Conservation (phyloP, 2,113 vertebrate genomes). For the Chaetura pelagica region DNA sequence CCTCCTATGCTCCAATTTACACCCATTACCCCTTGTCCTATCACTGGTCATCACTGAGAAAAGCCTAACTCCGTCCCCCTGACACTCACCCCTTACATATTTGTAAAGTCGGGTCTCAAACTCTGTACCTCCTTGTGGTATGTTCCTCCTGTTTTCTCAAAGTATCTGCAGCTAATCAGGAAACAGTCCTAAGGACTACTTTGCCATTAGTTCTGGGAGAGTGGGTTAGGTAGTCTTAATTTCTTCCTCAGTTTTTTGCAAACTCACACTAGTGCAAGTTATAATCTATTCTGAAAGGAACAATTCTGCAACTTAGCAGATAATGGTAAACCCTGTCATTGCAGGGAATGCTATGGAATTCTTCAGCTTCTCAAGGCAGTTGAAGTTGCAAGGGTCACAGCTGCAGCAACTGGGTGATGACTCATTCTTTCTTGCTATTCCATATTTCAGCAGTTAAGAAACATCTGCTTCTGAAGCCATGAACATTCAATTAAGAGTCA, state of each 20-base stretch:
- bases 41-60: too few species aligned
- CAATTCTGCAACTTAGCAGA: not conserved
- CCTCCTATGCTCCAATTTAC: too few species aligned
- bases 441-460: not conserved
- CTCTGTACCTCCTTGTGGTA: not conserved
- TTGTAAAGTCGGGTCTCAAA: too few species aligned
- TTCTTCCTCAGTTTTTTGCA: not conserved
- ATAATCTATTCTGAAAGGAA: not conserved
- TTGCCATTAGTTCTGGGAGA: not conserved
- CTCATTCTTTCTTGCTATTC: not conserved
- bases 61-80: too few species aligned
- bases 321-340: not conserved
- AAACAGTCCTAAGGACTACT: not conserved
- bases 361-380: not conserved
- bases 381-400: not conserved
- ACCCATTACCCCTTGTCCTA: too few species aligned
- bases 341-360: not conserved
- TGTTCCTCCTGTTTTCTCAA: not conserved
- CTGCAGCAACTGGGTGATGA: not conserved
- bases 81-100: too few species aligned
- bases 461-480: not conserved
- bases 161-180: not conserved
- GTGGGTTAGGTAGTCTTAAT: not conserved
- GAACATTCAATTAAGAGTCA: not conserved
- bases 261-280: not conserved